Percentiles rank a stretch among this genome's conserved stretches.
Evolutionary conservation across 2,113 vertebrate genomes (phyloP).

Genomic region (Prionailurus bengalensis): DNA sequence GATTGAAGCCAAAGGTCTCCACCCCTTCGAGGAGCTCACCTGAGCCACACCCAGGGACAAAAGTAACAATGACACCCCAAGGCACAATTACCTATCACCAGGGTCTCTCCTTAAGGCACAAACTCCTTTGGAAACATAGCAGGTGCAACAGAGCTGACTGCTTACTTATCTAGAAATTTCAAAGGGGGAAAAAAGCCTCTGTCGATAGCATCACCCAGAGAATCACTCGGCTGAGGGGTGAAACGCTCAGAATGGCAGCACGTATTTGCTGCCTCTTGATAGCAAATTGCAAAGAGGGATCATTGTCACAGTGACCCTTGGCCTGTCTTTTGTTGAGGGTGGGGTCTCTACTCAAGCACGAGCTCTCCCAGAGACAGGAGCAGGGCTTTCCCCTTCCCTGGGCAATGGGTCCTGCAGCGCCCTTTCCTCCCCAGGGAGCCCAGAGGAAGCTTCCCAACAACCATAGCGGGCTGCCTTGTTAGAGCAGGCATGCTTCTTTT

Average conservation of each 20-base stretch:
- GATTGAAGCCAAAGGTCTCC: background rate
- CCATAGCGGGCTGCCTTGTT: background rate
- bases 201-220: background rate
- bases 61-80: background rate
- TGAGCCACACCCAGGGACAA: too few relatives aligned
- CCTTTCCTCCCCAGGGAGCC: background rate
- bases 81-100: fast-evolving
- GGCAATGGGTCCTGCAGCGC: fast-evolving
- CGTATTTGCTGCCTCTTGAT: background rate
- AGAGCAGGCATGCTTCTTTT: conserved; percentile 52
- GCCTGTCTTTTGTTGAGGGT: background rate
- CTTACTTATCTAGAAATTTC: background rate
- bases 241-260: background rate
- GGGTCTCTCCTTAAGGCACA: background rate
- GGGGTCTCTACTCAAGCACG: background rate
- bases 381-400: fast-evolving
- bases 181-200: background rate
- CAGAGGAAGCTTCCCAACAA: conserved; percentile 32
- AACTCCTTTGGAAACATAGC: background rate
- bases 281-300: background rate
- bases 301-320: background rate
- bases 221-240: background rate
- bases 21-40: background rate
- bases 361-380: background rate
- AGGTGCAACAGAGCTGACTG: background rate